phyloP scores from a whole-genome alignment of 2,113 vertebrate species.

The Colinus virginianus region DNA sequence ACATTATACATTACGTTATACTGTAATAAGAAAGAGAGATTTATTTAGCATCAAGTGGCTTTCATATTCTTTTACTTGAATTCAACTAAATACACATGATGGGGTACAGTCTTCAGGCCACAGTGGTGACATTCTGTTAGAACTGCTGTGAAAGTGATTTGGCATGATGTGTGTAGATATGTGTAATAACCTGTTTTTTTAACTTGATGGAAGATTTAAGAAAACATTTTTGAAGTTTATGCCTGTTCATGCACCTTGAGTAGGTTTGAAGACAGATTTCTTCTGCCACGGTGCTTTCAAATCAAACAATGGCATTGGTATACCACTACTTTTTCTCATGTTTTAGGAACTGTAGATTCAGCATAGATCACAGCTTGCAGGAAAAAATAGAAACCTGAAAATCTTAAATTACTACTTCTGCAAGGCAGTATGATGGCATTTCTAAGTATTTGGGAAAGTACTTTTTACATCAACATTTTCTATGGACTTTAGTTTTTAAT shows the following conservation, averaged over 20 bases:
- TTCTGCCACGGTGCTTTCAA: neutral
- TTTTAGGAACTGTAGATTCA: neutral
- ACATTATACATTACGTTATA: neutral
- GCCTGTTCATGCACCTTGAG: neutral
- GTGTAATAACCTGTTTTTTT: neutral
- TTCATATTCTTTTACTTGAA: neutral
- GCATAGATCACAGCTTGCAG: neutral
- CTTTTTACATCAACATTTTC: neutral
- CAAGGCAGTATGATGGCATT: neutral
- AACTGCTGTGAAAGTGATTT: neutral
- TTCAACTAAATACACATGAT: neutral
- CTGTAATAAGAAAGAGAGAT: neutral
- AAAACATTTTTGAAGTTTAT: neutral
- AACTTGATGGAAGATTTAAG: neutral
- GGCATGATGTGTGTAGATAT: neutral
- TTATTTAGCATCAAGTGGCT: neutral
- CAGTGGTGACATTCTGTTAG: neutral
- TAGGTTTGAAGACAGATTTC: neutral
- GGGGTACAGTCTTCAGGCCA: neutral
- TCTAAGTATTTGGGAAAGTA: neutral
- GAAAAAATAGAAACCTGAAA: neutral
- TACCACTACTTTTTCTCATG: neutral
- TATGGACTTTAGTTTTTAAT: neutral
- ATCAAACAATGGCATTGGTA: neutral
- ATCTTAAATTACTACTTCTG: neutral